Percentiles rank a stretch among this genome's conserved stretches.
These are phyloP conservation scores for Mixornis gularis DNA, from an alignment of 2,113 vertebrate species.

Conservation along the genomic window DNA sequence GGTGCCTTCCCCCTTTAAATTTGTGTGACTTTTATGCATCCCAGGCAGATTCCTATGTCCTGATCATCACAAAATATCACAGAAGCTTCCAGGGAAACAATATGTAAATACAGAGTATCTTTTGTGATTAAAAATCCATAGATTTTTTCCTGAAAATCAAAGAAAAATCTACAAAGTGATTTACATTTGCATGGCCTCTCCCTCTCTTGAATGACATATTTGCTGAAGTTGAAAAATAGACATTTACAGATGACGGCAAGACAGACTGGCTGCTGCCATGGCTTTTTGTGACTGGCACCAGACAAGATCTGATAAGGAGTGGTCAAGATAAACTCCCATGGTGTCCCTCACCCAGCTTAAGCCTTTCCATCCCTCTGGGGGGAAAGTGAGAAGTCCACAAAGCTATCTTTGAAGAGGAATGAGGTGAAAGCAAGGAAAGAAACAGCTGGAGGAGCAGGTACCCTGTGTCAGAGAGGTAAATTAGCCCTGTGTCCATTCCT, in stretches of 20 bases:
- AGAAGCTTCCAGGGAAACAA: not conserved
- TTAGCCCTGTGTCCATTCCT: fast-evolving
- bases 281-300: not conserved
- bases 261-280: fast-evolving
- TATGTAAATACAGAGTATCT: not conserved
- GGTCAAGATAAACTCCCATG: not conserved
- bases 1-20: not conserved
- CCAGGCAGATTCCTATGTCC: not conserved
- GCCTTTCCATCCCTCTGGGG: not conserved
- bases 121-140: not conserved
- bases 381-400: not conserved
- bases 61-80: not conserved
- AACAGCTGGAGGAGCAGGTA: not conserved
- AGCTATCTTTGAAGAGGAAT: not conserved
- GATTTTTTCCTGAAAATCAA: not conserved
- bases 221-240: not conserved
- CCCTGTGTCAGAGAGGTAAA: not conserved
- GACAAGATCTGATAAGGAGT: not conserved
- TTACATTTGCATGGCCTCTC: not conserved
- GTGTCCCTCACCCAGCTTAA: fast-evolving
- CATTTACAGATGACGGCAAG: not conserved
- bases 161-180: not conserved
- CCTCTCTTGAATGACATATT: not conserved
- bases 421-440: not conserved
- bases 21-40: not conserved